Base-by-base conservation (phyloP, 2,888 invertebrate genomes). In the Fragum sueziense region DNA sequence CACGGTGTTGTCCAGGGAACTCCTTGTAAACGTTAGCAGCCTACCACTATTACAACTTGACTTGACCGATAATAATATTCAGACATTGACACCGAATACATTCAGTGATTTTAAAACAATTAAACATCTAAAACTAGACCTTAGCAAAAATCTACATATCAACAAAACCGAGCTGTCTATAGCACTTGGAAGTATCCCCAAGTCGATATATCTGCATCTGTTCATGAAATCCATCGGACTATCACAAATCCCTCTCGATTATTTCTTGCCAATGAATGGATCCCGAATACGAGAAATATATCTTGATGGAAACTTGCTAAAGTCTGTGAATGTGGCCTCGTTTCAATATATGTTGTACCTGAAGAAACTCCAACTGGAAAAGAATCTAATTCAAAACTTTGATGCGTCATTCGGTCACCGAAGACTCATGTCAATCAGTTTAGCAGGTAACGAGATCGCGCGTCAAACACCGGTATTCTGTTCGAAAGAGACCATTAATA, bases 121-220 rank as follows among this genome's bases (percentile, higher is more conserved):
- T n/a, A 34, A 17, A 17, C n/a, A n/a, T n/a, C n/a, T n/a, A n/a
- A 62, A 9, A 17, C 6, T 72, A 7, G 47, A 61, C 20, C 51
- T 72, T 7, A 27, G 47, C 29, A 14, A 41, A 3, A 72, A 72
- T 47, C 29, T 17, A 17, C 25, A 62, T 17, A 62, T 72, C 11
- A 47, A 62, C 33, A 41, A 33, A 62, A 22, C 61, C 3, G 37
- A 71, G 11, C 27, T 71, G 3, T 41, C 41, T 27, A 0, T 41
- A 29, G 59, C 71, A 14, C 61, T 71, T 41, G 71, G 71, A 37
- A 41, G 59, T 11, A 22, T 71, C 25, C 71, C 31, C 2, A 37
- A 37, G 17, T 9, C 20, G 6, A 6, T 25, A 17, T 4, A 33
- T 6, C 25, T 71, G 14, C 4, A 29, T 34, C 25, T 71, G 14